Evolutionary conservation across 2,888 invertebrate genomes (phyloP), one percentile per base, ranked within the genome.

Genomic region (Melinopterus prodromus): DNA sequence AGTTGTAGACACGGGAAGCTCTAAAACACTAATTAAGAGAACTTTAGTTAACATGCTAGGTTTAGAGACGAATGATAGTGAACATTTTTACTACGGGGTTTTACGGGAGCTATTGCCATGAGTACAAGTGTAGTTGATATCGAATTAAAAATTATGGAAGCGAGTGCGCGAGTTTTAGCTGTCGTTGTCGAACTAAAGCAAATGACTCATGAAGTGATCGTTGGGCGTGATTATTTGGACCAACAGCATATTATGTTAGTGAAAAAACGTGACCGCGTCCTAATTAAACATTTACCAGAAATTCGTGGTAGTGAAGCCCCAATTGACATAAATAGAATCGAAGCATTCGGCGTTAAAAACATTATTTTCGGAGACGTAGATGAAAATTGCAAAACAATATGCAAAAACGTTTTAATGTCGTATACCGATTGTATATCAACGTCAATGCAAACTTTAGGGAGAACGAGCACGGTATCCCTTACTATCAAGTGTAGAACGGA

Each of bases 201-300:
- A 15, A 26, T 72, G n/a, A 69, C 38, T 12, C 36, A 80, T 70
- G 70, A 78, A 35, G 15, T 72, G 12, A 78, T 80, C 38, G 35
- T 80, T 35, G 77, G 78, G n/a, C n/a, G 69, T 2, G 77, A 80
- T 69, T 80, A 74, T 70, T n/a, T 80, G 15, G 36, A 78, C 16
- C 78, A 77, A 71, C 26, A 26, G 26, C 26, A 26, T 26, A 3
- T 26, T 26, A 26, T 26, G 26, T 26, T 26, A 26, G 26, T 26
- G 26, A 26, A 26, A 26, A n/a, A 12, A 26, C 37, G 16, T 6
- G 36, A 77, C 2, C n/a, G n/a, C 12, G 35, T 80, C 2, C n/a
- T 69, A n/a, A 36, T 78, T 12, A 37, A 75, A 14, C 36, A 69
- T 36, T 72, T 78, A 37, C 77, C 77, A 14, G 53, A 53, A 53